phyloP scores from a whole-genome alignment of 2,113 vertebrate genomes.

The Abramis brama region DNA sequence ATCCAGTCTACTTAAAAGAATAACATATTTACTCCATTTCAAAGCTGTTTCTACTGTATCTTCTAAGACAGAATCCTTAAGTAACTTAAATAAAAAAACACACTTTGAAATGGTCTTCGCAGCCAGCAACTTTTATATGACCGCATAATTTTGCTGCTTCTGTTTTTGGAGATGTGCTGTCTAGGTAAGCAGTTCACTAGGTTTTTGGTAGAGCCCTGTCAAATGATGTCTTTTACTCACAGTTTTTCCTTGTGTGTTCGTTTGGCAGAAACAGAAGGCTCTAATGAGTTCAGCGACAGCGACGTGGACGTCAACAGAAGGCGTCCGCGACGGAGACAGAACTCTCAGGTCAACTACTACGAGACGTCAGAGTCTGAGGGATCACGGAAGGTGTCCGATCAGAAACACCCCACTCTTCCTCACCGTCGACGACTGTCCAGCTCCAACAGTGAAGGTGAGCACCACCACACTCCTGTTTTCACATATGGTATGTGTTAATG shows the following conservation, averaged over 20 bases:
- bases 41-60: background rate
- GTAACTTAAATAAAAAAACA: too few species aligned
- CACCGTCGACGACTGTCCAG: slow-evolving; percentile 87
- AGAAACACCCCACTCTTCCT: slow-evolving; percentile 73
- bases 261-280: slow-evolving; percentile 82
- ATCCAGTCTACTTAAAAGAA: background rate
- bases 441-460: slow-evolving; percentile 91
- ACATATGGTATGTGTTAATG: background rate
- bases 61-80: too few species aligned
- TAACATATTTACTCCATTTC: background rate
- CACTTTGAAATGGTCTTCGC: too few species aligned
- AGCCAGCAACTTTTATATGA: background rate
- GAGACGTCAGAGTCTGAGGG: slow-evolving; percentile 95
- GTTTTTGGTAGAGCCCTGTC: background rate
- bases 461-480: background rate
- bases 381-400: slow-evolving; percentile 78
- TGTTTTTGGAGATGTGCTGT: background rate
- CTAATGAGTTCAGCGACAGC: slow-evolving; percentile 86
- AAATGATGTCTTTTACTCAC: background rate
- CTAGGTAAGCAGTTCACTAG: background rate
- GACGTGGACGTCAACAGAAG: slow-evolving; percentile 86
- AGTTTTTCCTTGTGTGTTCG: background rate
- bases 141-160: background rate
- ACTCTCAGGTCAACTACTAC: slow-evolving; percentile 92
- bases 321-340: slow-evolving; percentile 88